A percentile compares a stretch with the other conserved stretches of the same genome.
Evolutionary conservation across 2,888 invertebrate species (phyloP).

Genomic region (Dicranocentrus wangi): DNA sequence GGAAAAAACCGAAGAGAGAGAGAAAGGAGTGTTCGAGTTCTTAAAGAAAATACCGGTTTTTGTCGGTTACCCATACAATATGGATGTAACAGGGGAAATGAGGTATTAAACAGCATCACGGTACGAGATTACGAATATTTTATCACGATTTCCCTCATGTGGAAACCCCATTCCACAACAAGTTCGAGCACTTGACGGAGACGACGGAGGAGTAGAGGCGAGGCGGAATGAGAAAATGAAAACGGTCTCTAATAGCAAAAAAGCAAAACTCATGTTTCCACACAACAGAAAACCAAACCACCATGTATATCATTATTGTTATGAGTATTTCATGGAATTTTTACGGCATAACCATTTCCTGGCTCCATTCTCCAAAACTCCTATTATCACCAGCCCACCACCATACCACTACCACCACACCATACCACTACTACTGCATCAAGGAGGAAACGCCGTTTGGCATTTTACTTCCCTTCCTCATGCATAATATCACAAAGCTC

Average conservation of each 20-base stretch:
- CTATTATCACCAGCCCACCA: constrained; percentile 7
- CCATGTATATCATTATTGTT: constrained; percentile 37
- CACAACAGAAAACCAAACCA: constrained; percentile 26
- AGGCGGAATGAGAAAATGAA: not conserved
- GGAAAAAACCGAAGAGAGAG: not conserved
- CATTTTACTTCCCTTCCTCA: constrained; percentile 59
- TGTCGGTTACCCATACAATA: not conserved
- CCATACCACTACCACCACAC: constrained; percentile 13
- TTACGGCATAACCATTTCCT: constrained; percentile 55
- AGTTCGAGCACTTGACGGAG: too few relatives aligned
- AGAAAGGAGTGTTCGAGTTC: too few relatives aligned
- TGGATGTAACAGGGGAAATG: constrained; percentile 8
- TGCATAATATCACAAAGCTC: constrained; percentile 59
- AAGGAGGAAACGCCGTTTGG: constrained; percentile 46
- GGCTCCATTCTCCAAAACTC: constrained; percentile 27
- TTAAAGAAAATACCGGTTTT: not conserved
- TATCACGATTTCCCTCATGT: not conserved
- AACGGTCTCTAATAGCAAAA: too few relatives aligned
- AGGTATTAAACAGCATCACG: constrained; percentile 19
- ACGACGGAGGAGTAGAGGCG: not conserved
- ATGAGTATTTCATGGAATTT: constrained; percentile 55
- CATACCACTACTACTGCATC: constrained; percentile 28
- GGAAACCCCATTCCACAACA: not conserved
- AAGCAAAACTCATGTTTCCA: constrained; percentile 17
- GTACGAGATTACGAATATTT: constrained; percentile 5